Evolutionary conservation across 2,888 invertebrate species (phyloP).

Genomic region (Electrophaes corylata): DNA sequence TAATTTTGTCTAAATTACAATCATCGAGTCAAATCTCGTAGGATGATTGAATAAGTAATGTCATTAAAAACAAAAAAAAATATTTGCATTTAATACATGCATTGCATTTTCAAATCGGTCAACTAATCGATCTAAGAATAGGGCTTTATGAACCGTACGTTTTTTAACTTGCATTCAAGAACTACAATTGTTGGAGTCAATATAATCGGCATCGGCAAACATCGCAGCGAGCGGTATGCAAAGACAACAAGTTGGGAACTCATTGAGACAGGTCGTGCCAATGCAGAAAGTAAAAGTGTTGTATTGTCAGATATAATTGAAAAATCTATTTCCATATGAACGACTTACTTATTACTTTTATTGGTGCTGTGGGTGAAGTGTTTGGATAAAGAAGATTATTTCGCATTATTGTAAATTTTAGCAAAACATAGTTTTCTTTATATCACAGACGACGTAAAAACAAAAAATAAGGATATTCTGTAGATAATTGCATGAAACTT

Average conservation of each 20-base stretch:
- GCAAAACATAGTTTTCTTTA: background rate
- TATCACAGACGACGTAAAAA: too few relatives aligned
- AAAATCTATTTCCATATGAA: constrained; percentile 17
- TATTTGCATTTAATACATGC: too few relatives aligned
- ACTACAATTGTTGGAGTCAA: constrained; percentile 12
- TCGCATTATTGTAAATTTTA: background rate
- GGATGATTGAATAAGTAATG: too few relatives aligned
- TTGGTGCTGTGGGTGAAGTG: too few relatives aligned
- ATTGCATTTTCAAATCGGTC: too few relatives aligned
- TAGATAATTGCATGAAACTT: too few relatives aligned
- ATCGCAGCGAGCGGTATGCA: constrained; percentile 41
- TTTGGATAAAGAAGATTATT: background rate
- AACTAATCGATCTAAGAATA: too few relatives aligned
- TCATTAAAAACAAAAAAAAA: too few relatives aligned
- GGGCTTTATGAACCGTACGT: background rate
- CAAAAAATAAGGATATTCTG: too few relatives aligned
- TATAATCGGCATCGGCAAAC: constrained; percentile 9
- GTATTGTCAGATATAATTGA: constrained; percentile 41
- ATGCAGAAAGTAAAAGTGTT: constrained; percentile 48
- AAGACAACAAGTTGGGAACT: constrained; percentile 47
- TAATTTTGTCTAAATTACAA: too few relatives aligned
- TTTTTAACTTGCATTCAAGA: background rate
- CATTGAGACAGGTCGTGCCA: constrained; percentile 42
- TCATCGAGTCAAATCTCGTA: too few relatives aligned
- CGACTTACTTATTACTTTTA: too few relatives aligned